phyloP scores from a whole-genome alignment of 2,888 invertebrate genomes.

The Temnothorax rugatulus region DNA sequence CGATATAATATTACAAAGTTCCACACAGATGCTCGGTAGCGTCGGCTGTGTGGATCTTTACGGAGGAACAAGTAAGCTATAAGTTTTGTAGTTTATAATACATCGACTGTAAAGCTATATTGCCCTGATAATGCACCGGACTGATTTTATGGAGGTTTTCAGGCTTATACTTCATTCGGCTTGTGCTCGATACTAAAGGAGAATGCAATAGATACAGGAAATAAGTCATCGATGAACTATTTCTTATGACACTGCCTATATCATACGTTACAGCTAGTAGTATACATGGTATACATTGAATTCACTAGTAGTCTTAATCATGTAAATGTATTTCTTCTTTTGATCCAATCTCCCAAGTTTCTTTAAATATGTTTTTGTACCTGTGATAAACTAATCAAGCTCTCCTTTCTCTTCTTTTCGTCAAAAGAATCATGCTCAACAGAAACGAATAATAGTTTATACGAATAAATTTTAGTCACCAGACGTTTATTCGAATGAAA shows the following conservation, averaged over 20 bases:
- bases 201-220: constrained; percentile 68
- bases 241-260: constrained; percentile 81
- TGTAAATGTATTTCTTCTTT: constrained; percentile 64
- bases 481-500: constrained; percentile 70
- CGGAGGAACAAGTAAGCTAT: constrained; percentile 23
- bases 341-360: constrained; percentile 53
- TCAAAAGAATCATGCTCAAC: constrained; percentile 72
- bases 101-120: constrained; percentile 35
- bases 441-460: constrained; percentile 64
- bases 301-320: constrained; percentile 59
- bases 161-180: constrained; percentile 60
- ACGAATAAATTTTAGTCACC: constrained; percentile 72
- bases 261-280: constrained; percentile 70
- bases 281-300: constrained; percentile 58
- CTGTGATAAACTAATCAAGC: constrained; percentile 76
- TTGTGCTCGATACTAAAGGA: constrained; percentile 67
- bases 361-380: constrained; percentile 73
- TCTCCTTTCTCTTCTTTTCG: constrained; percentile 60
- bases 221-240: constrained; percentile 67
- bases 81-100: constrained; percentile 42
- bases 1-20: constrained; percentile 39
- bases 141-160: constrained; percentile 68
- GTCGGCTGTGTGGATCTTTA: constrained; percentile 4
- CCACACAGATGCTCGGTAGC: background rate
- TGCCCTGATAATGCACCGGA: constrained; percentile 50